Conservation (phyloP, 2,113 vertebrate species). For the Chlamydotis undulata region DNA sequence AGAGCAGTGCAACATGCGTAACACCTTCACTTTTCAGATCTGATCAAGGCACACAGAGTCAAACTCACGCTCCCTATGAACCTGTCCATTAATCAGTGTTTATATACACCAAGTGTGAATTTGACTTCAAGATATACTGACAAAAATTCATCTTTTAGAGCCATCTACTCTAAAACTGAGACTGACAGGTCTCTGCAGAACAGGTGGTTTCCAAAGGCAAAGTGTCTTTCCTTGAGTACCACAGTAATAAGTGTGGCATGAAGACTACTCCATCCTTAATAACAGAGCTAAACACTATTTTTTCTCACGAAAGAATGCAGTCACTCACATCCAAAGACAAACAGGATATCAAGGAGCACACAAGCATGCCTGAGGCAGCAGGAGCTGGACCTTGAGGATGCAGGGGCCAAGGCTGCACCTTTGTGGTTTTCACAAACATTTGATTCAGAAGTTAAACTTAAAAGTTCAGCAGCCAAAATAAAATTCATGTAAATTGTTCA, state of each 20-base stretch:
- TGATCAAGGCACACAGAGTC: not conserved
- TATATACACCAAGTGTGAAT: not conserved
- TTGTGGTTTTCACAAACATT: not conserved
- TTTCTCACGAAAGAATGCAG: conserved; percentile 3
- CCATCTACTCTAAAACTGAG: not conserved
- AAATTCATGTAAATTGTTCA: not conserved
- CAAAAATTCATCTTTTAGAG: not conserved
- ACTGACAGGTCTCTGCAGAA: not conserved
- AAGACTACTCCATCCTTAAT: not conserved
- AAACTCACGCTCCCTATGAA: not conserved
- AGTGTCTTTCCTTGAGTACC: not conserved
- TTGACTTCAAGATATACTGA: not conserved
- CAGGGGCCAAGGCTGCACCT: not conserved
- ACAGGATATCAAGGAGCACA: not conserved
- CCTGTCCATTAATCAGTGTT: not conserved
- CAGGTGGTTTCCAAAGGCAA: not conserved
- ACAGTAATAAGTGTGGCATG: not conserved
- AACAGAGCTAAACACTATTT: not conserved
- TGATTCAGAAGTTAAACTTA: not conserved
- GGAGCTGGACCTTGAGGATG: not conserved
- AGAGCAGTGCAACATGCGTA: not conserved
- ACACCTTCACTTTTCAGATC: not conserved
- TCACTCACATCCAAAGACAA: not conserved
- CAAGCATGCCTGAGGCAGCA: not conserved
- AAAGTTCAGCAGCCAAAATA: not conserved